phyloP scores from a whole-genome alignment of 2,888 invertebrate genomes.

The Acanthosepion lycidas region DNA sequence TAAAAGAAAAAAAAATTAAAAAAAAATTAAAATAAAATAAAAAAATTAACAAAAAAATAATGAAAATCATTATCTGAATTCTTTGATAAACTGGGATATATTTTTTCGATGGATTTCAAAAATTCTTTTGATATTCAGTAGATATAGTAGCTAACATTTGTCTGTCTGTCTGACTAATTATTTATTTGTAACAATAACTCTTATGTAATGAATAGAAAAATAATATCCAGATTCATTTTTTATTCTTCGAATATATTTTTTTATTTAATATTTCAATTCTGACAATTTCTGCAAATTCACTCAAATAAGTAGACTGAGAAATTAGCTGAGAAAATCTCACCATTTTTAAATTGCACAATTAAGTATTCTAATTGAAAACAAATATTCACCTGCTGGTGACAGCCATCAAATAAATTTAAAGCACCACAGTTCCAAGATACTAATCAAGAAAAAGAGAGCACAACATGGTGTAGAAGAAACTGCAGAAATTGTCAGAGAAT shows the following conservation, averaged over 20 bases:
- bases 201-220: conserved; percentile 21
- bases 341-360: neutral
- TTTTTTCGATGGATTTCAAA: conserved; percentile 33
- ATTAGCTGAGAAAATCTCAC: conserved; percentile 1
- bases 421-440: neutral
- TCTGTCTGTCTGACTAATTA: conserved; percentile 15
- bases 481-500: neutral
- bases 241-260: conserved; percentile 33
- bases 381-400: conserved; percentile 13
- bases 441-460: neutral
- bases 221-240: conserved; percentile 22
- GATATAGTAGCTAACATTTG: neutral
- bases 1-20: neutral
- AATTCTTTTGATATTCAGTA: conserved; percentile 1
- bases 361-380: neutral
- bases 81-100: conserved; percentile 33
- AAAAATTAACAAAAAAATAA: neutral
- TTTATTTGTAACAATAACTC: conserved; percentile 33
- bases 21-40: neutral
- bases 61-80: neutral
- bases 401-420: conserved; percentile 5
- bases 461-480: neutral
- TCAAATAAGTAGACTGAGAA: neutral
- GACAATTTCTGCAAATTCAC: conserved; percentile 23
- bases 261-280: conserved; percentile 33